Conservation (phyloP, 2,797 vertebrate genomes). For the Alosa sapidissima region DNA sequence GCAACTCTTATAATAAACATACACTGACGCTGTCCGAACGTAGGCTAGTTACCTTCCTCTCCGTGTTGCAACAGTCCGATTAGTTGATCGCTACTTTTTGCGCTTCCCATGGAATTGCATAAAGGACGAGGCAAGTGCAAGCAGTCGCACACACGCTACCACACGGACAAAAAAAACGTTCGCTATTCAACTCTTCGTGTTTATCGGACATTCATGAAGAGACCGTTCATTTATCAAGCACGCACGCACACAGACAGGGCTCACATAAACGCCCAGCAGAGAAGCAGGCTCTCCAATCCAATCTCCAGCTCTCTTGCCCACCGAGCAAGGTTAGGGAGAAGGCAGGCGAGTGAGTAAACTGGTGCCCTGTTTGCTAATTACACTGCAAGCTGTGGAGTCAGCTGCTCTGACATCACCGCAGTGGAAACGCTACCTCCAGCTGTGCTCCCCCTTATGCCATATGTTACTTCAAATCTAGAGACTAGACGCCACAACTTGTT, state of each 20-base stretch:
- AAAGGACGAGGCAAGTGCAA: constrained; percentile 40
- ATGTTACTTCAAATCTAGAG: constrained; percentile 87
- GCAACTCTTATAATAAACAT: constrained; percentile 9
- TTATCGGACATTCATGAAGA: constrained; percentile 31
- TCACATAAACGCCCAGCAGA: neutral
- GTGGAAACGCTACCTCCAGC: constrained; percentile 99
- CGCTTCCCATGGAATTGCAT: constrained; percentile 47
- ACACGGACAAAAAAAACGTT: constrained; percentile 37
- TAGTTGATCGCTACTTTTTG: constrained; percentile 52
- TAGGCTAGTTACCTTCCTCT: constrained; percentile 24
- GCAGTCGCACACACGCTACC: constrained; percentile 46
- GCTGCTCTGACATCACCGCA: constrained; percentile 99
- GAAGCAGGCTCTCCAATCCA: neutral
- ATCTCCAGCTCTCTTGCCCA: constrained; percentile 52
- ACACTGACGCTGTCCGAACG: neutral
- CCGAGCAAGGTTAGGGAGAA: constrained; percentile 60
- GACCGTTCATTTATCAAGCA: constrained; percentile 35
- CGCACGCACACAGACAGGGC: constrained; percentile 23
- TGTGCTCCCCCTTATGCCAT: constrained; percentile 99
- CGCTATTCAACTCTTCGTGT: constrained; percentile 33
- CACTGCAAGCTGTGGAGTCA: constrained; percentile 97
- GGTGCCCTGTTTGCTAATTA: constrained; percentile 90
- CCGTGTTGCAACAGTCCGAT: constrained; percentile 46
- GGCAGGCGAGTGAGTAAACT: constrained; percentile 73
- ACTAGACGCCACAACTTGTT: constrained; percentile 73